Percentiles rank a stretch among this genome's conserved stretches.
phyloP scores from a whole-genome alignment of 2,888 invertebrate genomes.

The Teleiodes luculella region DNA sequence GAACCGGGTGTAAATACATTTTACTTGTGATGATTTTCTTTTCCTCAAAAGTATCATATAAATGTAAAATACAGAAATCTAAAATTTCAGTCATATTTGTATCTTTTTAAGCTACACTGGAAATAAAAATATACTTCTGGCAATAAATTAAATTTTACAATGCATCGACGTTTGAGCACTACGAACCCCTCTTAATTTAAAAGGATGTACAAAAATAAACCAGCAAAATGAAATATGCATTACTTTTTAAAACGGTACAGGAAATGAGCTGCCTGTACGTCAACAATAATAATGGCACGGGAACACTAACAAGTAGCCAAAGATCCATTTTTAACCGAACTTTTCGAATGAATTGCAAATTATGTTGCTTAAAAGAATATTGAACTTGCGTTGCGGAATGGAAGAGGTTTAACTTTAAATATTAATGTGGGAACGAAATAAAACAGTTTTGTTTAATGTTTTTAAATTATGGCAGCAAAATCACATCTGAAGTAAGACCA shows the following conservation, averaged over 20 bases:
- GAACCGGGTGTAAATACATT: no score
- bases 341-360: conserved; percentile 9
- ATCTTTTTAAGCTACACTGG: background rate
- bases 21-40: no score
- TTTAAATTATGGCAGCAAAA: no score
- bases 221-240: conserved; percentile 16
- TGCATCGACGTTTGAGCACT: background rate
- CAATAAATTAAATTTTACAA: background rate
- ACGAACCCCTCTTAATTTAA: conserved; percentile 6
- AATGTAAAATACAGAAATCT: background rate
- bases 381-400: background rate
- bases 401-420: background rate
- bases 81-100: background rate
- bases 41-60: no score
- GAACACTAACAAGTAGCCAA: conserved; percentile 7
- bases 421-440: conserved; percentile 7
- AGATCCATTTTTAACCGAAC: background rate
- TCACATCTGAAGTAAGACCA: no score
- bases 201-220: conserved; percentile 10
- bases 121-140: background rate
- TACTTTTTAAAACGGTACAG: conserved; percentile 19
- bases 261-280: conserved; percentile 19
- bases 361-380: background rate
- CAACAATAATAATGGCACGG: conserved; percentile 16
- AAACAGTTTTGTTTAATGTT: no score